A percentile compares a stretch with the other conserved stretches of the same genome.
Evolutionary conservation across 2,888 invertebrate species (phyloP).

Genomic region (Mantis religiosa): DNA sequence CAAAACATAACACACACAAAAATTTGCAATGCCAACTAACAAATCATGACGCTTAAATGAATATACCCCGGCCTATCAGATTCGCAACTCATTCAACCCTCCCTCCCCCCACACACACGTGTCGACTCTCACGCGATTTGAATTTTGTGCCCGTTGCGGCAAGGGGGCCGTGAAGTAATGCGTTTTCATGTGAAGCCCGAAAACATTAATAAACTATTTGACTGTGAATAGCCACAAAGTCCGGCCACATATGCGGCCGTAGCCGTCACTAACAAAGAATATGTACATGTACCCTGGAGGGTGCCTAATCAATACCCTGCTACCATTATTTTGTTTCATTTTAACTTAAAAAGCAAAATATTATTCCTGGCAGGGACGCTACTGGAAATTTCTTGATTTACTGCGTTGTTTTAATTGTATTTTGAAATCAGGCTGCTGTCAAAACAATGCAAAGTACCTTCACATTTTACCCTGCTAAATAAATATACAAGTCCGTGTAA

Average conservation of each 20-base stretch:
- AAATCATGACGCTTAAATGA: constrained; percentile 17
- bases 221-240: constrained; percentile 1
- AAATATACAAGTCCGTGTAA: not conserved
- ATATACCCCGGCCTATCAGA: constrained; percentile 12
- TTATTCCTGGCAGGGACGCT: not conserved
- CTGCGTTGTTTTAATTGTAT: not conserved
- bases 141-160: constrained; percentile 2
- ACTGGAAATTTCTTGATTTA: not conserved
- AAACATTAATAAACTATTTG: constrained; percentile 18
- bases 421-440: not conserved
- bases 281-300: not conserved
- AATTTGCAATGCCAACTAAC: constrained; percentile 19
- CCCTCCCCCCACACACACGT: constrained; percentile 1
- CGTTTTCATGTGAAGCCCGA: constrained; percentile 8
- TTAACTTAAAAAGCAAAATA: not conserved
- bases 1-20: constrained; percentile 13
- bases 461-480: not conserved
- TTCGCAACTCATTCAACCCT: constrained; percentile 9
- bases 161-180: not conserved
- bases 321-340: not conserved
- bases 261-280: not conserved
- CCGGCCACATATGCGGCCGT: not conserved
- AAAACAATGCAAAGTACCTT: not conserved
- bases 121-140: constrained; percentile 9
- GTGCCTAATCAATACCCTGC: not conserved